Base-by-base conservation (phyloP, 2,797 vertebrate species). In the Lithobates sylvaticus region DNA sequence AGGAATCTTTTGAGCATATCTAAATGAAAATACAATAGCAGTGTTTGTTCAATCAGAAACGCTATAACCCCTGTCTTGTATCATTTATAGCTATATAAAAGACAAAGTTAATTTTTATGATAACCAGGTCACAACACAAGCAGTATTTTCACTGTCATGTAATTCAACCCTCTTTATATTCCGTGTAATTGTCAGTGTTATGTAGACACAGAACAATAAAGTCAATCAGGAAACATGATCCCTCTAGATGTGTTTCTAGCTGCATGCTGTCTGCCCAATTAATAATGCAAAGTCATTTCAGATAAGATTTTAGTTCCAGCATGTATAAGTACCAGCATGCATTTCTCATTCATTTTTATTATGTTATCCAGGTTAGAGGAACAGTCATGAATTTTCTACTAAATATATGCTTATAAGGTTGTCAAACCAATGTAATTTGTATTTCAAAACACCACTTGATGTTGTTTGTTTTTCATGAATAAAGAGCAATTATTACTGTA, bases 241-340 rank as follows among this genome's bases (percentile, higher is more conserved):
- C n/a, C 91, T 89, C 91, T 93, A 90, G 93, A 91, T 95, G 93
- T 92, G 95, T 94, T 94, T 92, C 93, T 96, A 96, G 96, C 95
- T 96, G 95, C 95, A 92, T 91, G 94, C 94, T 94, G 95, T 96
- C 95, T 94, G 93, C 93, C 83, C 85, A 91, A 94, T 96, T 95
- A 96, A 96, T 93, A 95, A 96, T 96, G 95, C 92, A 96, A 93
- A 91, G 94, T 95, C 94, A 96, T 96, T 96, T 96, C 94, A 96
- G 95, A 95, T 92, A 92, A 91, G 91, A 82, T 39, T 87, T 12
- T 12, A 13, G 44, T 13, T 95, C 94, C 94, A 92, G 90, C 91
- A 91, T 89, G 89, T 39, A 39, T 10, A 44, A 12, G 42, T 44
- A 95, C 94, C 94, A 92, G 90, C 91, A 91, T 89, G 89, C 76